Base-by-base conservation (phyloP, 2,888 invertebrate species). In the Helobdella robusta region DNA sequence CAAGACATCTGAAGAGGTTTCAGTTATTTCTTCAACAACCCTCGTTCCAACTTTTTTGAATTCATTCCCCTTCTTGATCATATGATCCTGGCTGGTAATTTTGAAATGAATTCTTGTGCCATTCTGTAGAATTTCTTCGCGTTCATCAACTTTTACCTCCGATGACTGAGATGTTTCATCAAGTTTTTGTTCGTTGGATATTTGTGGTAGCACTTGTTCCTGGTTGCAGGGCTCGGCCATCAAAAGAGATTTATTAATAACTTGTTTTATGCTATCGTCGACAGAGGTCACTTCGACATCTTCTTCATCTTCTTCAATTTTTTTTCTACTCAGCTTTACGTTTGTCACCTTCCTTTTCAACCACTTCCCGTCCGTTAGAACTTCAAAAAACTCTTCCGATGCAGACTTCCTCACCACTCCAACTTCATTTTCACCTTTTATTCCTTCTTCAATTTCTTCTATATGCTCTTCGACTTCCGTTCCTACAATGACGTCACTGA, bases 391-490 rank as follows among this genome's bases (percentile, higher is more conserved):
- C 23, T 46, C 50, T 6, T 62, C 62, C n/a, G 30, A 48, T 2
- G 62, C 30, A 4, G 62, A 50, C 15, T 46, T 34, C 20, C 34
- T 62, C n/a, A 50, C 62, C 32, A 50, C 44, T 23, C 62, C 62
- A 1, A 25, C 46, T 23, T 60, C 60, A 8, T 62, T 50, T 30
- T 46, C 32, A 1, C 50, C 50, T 30, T 18, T 25, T 1, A 62
- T 48, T 2, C 62, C 62, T 20, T 40, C 46, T 30, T 62, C 62
- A 20, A 50, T 34, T 23, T 62, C 62, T 30, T 62, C 62, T 23
- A 62, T 50, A 34, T 62, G 46, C 23, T 62, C 62, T 25, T 62
- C 62, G 2, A 62, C 46, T 32, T 62, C 62, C 1, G 62, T 62
- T 5, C 62, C 62, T 5, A 62, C 30, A 6, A 32, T 62, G 44